These are phyloP conservation scores for Scopus umbretta DNA, from an alignment of 2,113 vertebrate species.

Conservation along the genomic window DNA sequence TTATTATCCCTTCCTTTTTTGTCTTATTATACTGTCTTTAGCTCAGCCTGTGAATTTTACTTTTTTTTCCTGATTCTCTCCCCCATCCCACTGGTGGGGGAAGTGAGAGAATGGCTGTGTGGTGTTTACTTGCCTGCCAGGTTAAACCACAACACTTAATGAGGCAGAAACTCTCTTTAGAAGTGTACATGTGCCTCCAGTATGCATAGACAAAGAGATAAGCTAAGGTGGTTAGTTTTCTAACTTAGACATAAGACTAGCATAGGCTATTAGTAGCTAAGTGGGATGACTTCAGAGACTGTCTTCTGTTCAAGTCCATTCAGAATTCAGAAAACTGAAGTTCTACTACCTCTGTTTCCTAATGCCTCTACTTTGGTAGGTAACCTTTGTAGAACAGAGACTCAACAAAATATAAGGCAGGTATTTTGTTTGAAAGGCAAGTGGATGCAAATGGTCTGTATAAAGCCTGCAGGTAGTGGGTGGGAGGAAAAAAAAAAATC, in stretches of 20 bases:
- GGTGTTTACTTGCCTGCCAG: no score
- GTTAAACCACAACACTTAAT: background rate
- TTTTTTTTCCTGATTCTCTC: no score
- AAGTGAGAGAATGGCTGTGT: no score
- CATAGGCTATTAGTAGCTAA: background rate
- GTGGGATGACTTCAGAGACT: background rate
- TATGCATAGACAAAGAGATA: background rate
- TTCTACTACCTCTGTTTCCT: background rate
- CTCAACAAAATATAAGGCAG: background rate
- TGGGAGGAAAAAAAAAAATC: accelerated
- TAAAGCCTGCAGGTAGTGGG: background rate
- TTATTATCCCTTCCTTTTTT: no score
- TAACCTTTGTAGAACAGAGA: background rate
- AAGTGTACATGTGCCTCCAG: background rate
- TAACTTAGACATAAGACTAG: background rate
- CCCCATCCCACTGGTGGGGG: no score
- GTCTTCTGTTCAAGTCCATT: background rate
- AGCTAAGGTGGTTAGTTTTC: background rate
- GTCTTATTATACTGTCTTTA: no score
- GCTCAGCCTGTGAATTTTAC: no score
- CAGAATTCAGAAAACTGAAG: background rate
- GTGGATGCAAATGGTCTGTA: background rate
- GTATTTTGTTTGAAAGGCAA: background rate
- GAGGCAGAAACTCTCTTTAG: background rate
- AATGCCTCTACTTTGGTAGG: background rate